Evolutionary conservation across 2,797 vertebrate species (phyloP).

Genomic region (Acrocephalus scirpaceus): DNA sequence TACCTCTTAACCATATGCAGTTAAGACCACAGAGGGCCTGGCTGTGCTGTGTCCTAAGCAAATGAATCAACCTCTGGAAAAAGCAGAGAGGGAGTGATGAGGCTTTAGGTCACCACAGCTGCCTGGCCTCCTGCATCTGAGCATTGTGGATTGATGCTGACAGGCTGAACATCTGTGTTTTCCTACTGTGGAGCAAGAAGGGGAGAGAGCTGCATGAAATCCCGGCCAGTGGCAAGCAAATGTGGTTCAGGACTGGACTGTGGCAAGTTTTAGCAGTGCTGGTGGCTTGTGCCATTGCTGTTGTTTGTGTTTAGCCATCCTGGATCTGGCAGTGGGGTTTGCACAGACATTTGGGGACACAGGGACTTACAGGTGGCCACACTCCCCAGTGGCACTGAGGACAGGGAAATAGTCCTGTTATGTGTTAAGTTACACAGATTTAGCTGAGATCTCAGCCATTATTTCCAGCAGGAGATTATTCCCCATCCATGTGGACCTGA

Average conservation of each 20-base stretch:
- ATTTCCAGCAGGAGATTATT: not conserved
- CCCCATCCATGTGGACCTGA: not conserved
- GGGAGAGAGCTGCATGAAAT: not conserved
- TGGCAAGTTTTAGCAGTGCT: not conserved
- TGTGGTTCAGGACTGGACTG: not conserved
- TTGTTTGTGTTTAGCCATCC: not conserved
- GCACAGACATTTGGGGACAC: not conserved
- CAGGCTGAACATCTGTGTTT: not conserved
- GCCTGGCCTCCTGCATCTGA: constrained; percentile 8
- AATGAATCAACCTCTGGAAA: not conserved
- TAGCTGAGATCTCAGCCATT: not conserved
- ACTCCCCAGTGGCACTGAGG: not conserved
- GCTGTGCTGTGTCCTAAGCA: not conserved
- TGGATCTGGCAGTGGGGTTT: not conserved
- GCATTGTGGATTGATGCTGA: not conserved
- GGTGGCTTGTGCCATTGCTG: not conserved
- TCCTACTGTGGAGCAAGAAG: not conserved
- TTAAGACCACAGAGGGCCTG: not conserved
- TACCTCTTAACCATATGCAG: not conserved
- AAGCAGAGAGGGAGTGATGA: not conserved
- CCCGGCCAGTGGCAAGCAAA: not conserved
- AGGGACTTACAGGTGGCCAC: not conserved
- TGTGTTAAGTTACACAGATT: not conserved
- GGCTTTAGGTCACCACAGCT: not conserved
- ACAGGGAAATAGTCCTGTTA: not conserved